phyloP scores from a whole-genome alignment of 1,140 invertebrate species.

The Dreissena rostriformis region DNA sequence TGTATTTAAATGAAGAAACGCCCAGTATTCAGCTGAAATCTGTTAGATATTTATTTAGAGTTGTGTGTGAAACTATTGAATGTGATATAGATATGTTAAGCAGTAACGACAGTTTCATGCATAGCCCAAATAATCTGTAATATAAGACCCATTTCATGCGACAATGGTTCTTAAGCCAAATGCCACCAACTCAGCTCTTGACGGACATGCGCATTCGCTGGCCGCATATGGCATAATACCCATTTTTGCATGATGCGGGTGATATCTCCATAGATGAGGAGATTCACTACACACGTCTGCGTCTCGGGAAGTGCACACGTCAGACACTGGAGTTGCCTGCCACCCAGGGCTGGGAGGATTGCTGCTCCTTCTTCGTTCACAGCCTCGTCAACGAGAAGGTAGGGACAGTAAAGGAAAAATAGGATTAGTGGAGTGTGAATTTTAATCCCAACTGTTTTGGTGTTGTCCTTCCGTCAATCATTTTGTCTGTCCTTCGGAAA shows the following conservation, averaged over 20 bases:
- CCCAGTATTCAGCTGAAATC: too few relatives aligned
- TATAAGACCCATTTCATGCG: too few relatives aligned
- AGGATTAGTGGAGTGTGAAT: too few relatives aligned
- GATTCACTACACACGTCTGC: conserved; percentile 77
- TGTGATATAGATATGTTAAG: too few relatives aligned
- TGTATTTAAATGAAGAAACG: too few relatives aligned
- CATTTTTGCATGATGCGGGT: not conserved
- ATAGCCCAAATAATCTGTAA: too few relatives aligned
- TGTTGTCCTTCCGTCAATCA: too few relatives aligned
- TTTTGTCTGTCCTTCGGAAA: too few relatives aligned
- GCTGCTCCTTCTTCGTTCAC: conserved; percentile 83
- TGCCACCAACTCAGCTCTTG: not conserved
- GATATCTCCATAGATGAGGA: conserved; percentile 66
- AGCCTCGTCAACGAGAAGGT: conserved; percentile 82
- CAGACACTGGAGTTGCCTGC: conserved; percentile 79
- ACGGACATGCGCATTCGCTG: not conserved
- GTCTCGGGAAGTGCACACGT: conserved; percentile 81
- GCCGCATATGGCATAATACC: not conserved
- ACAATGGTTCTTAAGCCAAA: not conserved
- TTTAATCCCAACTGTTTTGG: too few relatives aligned
- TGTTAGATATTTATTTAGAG: too few relatives aligned
- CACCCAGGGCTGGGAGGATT: conserved; percentile 81
- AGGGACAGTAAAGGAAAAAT: not conserved
- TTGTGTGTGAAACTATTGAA: too few relatives aligned
- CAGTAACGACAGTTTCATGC: too few relatives aligned